These are phyloP conservation scores for Choristoneura rosaceana DNA, from an alignment of 2,888 invertebrate species.

Conservation along the genomic window DNA sequence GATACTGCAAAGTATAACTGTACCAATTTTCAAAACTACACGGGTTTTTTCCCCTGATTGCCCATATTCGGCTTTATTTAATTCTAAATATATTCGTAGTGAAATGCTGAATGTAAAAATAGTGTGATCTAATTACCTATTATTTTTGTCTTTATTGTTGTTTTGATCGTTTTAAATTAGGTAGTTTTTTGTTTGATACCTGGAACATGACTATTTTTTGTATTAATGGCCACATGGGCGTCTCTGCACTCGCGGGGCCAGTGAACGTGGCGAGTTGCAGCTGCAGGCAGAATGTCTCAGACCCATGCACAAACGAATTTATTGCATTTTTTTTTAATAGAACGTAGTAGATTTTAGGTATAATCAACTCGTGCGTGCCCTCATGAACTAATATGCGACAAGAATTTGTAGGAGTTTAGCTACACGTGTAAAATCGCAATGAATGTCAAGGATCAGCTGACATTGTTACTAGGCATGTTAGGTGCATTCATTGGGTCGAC, in stretches of 20 bases:
- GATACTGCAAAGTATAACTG: too few relatives aligned
- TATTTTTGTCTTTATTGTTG: neutral
- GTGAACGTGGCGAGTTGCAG: slow-evolving; percentile 41
- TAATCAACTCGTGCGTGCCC: neutral
- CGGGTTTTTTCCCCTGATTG: too few relatives aligned
- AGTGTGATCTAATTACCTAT: neutral
- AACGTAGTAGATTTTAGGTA: too few relatives aligned
- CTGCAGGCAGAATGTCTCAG: slow-evolving; percentile 39
- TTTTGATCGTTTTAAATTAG: neutral
- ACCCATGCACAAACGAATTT: slow-evolving; percentile 8
- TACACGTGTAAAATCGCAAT: slow-evolving; percentile 38
- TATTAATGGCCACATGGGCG: slow-evolving; percentile 12
- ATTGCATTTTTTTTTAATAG: neutral
- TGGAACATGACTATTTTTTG: neutral
- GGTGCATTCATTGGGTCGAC: slow-evolving; percentile 40
- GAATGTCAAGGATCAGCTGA: slow-evolving; percentile 42
- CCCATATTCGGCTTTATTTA: too few relatives aligned
- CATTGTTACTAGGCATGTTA: slow-evolving; percentile 43
- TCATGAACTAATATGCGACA: slow-evolving; percentile 7
- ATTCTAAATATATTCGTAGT: neutral
- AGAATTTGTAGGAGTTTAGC: slow-evolving; percentile 14
- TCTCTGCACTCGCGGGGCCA: slow-evolving; percentile 15
- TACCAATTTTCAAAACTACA: too few relatives aligned
- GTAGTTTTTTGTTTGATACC: neutral
- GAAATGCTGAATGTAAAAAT: neutral